Percentiles rank a stretch among this genome's conserved stretches.
These are phyloP conservation scores for Fulmarus glacialis DNA, from an alignment of 2,113 vertebrate species.

Conservation along the genomic window DNA sequence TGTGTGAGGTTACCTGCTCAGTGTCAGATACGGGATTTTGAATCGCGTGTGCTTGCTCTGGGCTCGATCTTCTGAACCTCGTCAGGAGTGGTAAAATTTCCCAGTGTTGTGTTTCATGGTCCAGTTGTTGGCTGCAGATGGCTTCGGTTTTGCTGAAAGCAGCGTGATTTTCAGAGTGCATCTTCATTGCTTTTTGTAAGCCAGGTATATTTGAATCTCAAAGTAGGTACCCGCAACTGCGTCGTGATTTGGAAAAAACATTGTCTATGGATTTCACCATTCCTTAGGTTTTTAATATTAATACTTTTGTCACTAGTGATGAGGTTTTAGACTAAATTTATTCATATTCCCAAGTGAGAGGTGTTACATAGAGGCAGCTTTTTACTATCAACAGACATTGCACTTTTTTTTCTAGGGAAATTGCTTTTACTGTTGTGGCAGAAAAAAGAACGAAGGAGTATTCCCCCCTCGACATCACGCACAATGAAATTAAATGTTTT, in stretches of 20 bases:
- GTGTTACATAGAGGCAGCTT: neutral
- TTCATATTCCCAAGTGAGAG: neutral
- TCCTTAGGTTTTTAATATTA: neutral
- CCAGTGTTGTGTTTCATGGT: neutral
- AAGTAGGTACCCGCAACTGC: neutral
- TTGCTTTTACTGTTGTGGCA: neutral
- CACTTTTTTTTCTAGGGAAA: neutral
- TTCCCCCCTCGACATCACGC: no score
- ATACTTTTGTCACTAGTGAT: neutral
- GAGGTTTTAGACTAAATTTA: neutral
- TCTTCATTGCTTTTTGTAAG: neutral
- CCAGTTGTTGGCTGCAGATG: neutral
- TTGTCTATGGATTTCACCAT: neutral
- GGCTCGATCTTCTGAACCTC: neutral
- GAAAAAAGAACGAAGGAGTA: neutral
- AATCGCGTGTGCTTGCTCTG: neutral
- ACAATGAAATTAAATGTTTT: neutral
- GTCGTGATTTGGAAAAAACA: neutral
- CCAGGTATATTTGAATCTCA: neutral
- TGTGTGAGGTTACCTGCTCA: neutral
- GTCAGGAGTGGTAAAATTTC: neutral
- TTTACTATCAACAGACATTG: neutral
- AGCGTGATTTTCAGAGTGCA: neutral
- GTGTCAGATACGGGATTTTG: neutral
- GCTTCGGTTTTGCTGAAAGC: neutral